These are phyloP conservation scores for Acrocephalus scirpaceus DNA, from an alignment of 2,797 vertebrate genomes.

Conservation along the genomic window DNA sequence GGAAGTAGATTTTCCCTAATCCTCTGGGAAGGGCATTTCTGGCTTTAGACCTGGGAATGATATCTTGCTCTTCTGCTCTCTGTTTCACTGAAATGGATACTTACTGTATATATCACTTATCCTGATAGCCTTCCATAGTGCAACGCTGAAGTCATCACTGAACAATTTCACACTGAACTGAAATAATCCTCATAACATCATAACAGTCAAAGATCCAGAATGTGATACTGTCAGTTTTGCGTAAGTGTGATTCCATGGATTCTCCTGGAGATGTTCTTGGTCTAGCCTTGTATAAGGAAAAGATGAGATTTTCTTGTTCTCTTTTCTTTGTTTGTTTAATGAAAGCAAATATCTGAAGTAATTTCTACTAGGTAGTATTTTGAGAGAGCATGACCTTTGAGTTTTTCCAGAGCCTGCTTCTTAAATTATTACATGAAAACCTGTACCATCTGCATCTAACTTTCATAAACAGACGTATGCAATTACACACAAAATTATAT, in stretches of 20 bases:
- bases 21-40: not conserved
- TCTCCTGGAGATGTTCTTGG: not conserved
- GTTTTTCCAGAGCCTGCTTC: not conserved
- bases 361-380: not conserved
- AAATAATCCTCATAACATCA: not conserved
- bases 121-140: not conserved
- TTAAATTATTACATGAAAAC: not conserved
- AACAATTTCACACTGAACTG: conserved; percentile 26
- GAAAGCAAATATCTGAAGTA: not conserved
- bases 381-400: not conserved
- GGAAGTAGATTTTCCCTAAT: not conserved
- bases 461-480: not conserved
- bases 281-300: not conserved
- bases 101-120: not conserved
- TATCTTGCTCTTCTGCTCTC: not conserved
- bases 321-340: not conserved
- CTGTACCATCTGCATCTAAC: not conserved
- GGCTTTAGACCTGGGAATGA: not conserved
- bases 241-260: not conserved
- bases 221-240: not conserved
- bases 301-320: not conserved
- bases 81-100: conserved; percentile 21
- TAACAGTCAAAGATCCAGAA: not conserved
- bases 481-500: not conserved
- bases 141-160: not conserved